Percentiles rank a stretch among this genome's conserved stretches.
Evolutionary conservation across 2,888 invertebrate genomes (phyloP).

Genomic region (Acanthacorydalis orientalis): DNA sequence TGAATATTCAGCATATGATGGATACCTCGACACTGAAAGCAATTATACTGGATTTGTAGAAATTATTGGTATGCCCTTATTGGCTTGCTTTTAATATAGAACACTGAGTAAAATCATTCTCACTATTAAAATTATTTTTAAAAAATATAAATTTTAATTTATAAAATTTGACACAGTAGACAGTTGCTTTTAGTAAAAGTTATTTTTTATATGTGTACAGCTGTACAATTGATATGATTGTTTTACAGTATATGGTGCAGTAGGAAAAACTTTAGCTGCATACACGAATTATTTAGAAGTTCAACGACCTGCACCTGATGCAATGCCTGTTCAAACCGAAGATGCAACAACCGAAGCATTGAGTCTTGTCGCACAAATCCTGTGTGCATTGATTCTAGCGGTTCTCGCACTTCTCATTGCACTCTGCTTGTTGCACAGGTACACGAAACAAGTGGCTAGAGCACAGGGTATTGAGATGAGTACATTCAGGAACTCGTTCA

Average conservation of each 20-base stretch:
- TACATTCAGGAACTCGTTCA: conserved; percentile 45
- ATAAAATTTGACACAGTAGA: too few species aligned
- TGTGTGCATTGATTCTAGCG: conserved; percentile 43
- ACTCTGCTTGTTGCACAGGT: conserved; percentile 46
- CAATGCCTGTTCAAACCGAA: conserved; percentile 14
- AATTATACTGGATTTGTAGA: conserved; percentile 79
- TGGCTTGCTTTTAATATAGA: too few species aligned
- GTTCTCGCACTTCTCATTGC: conserved; percentile 41
- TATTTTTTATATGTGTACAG: neutral
- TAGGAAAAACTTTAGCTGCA: conserved; percentile 34
- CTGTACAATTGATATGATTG: neutral
- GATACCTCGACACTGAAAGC: conserved; percentile 53
- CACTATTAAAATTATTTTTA: too few species aligned
- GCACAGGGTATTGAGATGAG: conserved; percentile 50
- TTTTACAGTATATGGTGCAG: conserved; percentile 30
- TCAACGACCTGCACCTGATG: conserved; percentile 47
- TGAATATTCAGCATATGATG: conserved; percentile 42
- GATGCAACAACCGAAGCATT: conserved; percentile 27
- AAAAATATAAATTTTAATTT: too few species aligned
- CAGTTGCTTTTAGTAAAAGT: too few species aligned
- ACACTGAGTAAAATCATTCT: conserved; percentile 9
- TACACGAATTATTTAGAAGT: conserved; percentile 63
- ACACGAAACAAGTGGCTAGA: conserved; percentile 43
- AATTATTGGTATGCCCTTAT: conserved; percentile 61
- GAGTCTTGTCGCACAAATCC: conserved; percentile 49